These are phyloP conservation scores for Dromius quadrimaculatus DNA, from an alignment of 2,888 invertebrate species.

Conservation along the genomic window DNA sequence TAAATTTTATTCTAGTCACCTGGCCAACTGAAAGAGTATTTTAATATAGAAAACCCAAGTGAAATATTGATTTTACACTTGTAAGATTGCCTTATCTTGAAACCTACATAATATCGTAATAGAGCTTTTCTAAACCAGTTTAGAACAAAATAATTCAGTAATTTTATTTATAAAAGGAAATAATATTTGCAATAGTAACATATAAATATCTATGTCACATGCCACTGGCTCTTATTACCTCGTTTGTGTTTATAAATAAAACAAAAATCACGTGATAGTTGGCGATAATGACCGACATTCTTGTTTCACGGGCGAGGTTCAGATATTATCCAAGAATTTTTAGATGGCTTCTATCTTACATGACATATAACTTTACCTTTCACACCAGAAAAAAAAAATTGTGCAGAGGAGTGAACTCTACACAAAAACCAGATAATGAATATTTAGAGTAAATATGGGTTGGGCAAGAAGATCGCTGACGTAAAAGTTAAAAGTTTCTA, in stretches of 20 bases:
- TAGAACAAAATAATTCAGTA: too few species aligned
- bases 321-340: conserved; percentile 39
- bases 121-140: too few species aligned
- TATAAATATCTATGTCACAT: conserved; percentile 27
- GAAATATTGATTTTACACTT: conserved; percentile 8
- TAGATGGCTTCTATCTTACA: conserved; percentile 11
- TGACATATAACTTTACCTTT: too few species aligned
- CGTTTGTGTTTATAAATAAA: conserved; percentile 20
- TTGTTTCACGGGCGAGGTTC: background rate
- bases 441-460: background rate
- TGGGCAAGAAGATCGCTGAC: background rate
- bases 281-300: conserved; percentile 29
- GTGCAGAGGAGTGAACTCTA: background rate
- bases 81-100: conserved; percentile 6
- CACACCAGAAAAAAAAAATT: background rate
- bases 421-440: background rate
- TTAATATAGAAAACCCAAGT: too few species aligned
- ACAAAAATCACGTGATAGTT: conserved; percentile 32
- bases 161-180: too few species aligned
- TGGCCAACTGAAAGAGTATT: background rate
- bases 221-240: background rate
- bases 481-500: background rate
- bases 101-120: conserved; percentile 1
- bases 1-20: too few species aligned
- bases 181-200: conserved; percentile 2